Percentiles rank a stretch among this genome's conserved stretches.
These are phyloP conservation scores for Morus bassanus DNA, from an alignment of 2,797 vertebrate genomes.

Conservation along the genomic window DNA sequence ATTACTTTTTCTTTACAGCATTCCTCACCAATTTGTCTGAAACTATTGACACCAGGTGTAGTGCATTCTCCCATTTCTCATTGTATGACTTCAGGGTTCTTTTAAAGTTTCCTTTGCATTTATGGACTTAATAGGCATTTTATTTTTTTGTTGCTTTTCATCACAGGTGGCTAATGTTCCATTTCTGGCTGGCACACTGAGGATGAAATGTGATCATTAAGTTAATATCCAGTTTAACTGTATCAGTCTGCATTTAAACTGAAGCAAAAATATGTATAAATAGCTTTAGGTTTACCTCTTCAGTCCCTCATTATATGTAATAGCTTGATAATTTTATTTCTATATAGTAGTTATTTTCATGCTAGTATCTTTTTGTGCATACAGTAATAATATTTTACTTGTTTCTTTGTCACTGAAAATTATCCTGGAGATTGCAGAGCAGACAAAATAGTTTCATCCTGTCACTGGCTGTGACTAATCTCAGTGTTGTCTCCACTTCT, in stretches of 20 bases:
- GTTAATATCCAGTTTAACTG: not conserved
- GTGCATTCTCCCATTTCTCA: not conserved
- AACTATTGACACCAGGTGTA: not conserved
- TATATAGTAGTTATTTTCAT: not conserved
- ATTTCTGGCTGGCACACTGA: not conserved
- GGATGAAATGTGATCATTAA: not conserved
- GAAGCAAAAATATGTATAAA: not conserved
- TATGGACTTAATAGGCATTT: not conserved
- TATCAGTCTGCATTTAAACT: not conserved
- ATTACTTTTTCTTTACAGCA: not conserved
- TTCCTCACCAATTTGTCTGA: not conserved
- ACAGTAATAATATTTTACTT: not conserved
- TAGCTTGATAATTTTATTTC: not conserved
- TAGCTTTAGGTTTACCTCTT: not conserved
- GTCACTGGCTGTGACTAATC: not conserved
- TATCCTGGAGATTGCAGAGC: not conserved
- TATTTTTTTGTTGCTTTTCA: not conserved
- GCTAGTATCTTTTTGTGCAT: not conserved
- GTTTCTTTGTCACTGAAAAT: slow-evolving; percentile 22
- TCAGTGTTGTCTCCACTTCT: not conserved
- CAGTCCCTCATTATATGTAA: not conserved
- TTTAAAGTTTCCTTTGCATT: not conserved
- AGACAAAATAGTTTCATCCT: not conserved
- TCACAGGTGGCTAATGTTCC: not conserved
- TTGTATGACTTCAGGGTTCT: not conserved